phyloP scores from a whole-genome alignment of 2,888 invertebrate species.

The Tribolium freemani region DNA sequence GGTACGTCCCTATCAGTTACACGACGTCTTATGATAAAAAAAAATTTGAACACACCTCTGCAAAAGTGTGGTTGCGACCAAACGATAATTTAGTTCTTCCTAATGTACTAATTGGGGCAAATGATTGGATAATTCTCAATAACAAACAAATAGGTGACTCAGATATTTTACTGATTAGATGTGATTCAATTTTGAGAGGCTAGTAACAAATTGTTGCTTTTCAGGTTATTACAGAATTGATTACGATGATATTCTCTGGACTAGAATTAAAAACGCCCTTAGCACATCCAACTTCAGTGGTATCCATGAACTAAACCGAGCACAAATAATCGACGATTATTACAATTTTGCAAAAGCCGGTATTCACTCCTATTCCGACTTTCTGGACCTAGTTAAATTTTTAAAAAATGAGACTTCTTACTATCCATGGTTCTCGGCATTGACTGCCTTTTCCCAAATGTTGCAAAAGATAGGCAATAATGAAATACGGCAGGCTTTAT shows the following conservation, averaged over 20 bases:
- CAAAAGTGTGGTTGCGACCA: conserved; percentile 59
- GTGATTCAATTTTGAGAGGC: no score
- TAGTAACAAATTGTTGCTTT: no score
- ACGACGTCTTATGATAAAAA: conserved; percentile 65
- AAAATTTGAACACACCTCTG: conserved; percentile 62
- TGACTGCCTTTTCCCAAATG: conserved; percentile 65
- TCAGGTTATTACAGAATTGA: conserved; percentile 78
- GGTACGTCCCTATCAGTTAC: conserved; percentile 71
- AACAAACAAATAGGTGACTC: conserved; percentile 52
- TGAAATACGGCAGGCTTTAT: neutral
- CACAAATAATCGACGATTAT: conserved; percentile 85
- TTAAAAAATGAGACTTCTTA: conserved; percentile 78
- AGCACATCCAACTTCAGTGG: conserved; percentile 63
- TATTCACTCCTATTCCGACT: conserved; percentile 72
- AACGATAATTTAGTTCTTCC: conserved; percentile 22
- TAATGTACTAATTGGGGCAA: conserved; percentile 17
- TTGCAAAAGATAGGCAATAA: conserved; percentile 34
- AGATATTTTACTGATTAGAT: no score
- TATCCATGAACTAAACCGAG: conserved; percentile 79
- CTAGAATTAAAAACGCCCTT: conserved; percentile 68
- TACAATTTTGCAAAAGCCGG: conserved; percentile 79
- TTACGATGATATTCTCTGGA: conserved; percentile 75
- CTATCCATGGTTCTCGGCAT: conserved; percentile 83
- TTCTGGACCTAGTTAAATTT: conserved; percentile 78
- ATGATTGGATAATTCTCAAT: conserved; percentile 54